These are phyloP conservation scores for Micoletzkya japonica DNA, from an alignment of 2,888 invertebrate species.

Conservation along the genomic window DNA sequence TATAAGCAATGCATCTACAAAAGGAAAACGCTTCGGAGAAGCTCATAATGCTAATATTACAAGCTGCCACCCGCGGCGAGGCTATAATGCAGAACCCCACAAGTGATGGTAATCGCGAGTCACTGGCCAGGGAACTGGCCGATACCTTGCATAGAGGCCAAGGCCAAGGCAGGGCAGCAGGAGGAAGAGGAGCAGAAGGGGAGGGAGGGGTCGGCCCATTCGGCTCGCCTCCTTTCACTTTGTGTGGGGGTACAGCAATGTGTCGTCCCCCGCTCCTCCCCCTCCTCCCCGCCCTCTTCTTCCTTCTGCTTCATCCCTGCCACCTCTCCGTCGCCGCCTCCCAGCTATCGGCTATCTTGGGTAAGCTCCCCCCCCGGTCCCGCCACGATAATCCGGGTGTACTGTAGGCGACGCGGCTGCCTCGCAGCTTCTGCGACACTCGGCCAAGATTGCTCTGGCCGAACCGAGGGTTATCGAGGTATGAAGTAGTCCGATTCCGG, in stretches of 20 bases:
- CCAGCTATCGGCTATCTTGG: constrained; percentile 24
- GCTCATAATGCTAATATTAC: no score
- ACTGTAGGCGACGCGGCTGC: constrained; percentile 43
- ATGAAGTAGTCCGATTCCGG: no score
- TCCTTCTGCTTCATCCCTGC: neutral
- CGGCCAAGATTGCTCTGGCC: constrained; percentile 39
- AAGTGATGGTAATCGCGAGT: no score
- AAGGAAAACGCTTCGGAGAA: no score
- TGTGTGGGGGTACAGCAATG: constrained; percentile 28
- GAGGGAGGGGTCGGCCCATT: neutral
- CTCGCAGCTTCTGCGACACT: constrained; percentile 45
- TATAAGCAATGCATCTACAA: no score
- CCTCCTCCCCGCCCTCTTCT: neutral
- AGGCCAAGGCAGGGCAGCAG: neutral
- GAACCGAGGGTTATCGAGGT: constrained; percentile 46
- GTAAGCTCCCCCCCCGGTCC: constrained; percentile 16
- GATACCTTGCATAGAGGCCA: neutral
- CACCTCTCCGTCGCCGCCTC: constrained; percentile 1
- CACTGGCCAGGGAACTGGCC: no score
- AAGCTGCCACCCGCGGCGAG: no score
- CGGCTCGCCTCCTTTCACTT: constrained; percentile 1
- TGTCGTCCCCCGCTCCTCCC: constrained; percentile 22
- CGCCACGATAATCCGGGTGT: neutral
- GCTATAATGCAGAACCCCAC: no score
- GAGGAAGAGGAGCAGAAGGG: neutral